Evolutionary conservation across 2,888 invertebrate genomes (phyloP), one percentile per base, ranked within the genome.

Genomic region (Dugesia japonica): DNA sequence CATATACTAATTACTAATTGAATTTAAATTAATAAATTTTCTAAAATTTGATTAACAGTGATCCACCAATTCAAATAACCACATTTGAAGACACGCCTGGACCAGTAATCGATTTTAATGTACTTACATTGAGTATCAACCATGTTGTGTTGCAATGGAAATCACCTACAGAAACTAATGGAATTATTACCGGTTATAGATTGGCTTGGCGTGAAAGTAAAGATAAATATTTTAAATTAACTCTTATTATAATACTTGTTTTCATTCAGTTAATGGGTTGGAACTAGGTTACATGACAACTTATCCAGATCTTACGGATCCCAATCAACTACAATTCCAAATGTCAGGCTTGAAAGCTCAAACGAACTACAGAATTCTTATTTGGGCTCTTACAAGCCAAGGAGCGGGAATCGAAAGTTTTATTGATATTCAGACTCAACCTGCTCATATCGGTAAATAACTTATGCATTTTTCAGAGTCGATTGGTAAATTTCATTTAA

Each of bases 361-460:
- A 56, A 78, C 78, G 1, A 78, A 27, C 33, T 78, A 78, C 31
- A 23, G 78, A 20, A 31, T 78, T 7, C 28, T 20, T 1, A 31
- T 78, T 26, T 78, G 77, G 42, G 71, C 78, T 4, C 33, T 26
- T 1, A 78, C 78, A 0, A 33, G 33, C 1, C 28, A 33, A 28
- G 78, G 78, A 7, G 27, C 28, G 15, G 78, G 78, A n/a, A 28
- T 56, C n/a, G 26, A 27, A 26, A 74, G 26, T 27, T 79, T 26
- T 17, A 38, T 78, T 38, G 78, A 78, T 42, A 42, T 78, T 27
- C 27, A 75, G 31, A 78, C 78, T 20, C 31, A 26, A 4, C 78
- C 78, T n/a, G 77, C 78, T 0, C 26, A 77, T 28, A 1, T 26
- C 1, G 74, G 74, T 74, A 71, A 71, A 15, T 71, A 88, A 88